Evolutionary conservation across 1,140 invertebrate genomes (phyloP).

Genomic region (Trinorchestia longiramus): DNA sequence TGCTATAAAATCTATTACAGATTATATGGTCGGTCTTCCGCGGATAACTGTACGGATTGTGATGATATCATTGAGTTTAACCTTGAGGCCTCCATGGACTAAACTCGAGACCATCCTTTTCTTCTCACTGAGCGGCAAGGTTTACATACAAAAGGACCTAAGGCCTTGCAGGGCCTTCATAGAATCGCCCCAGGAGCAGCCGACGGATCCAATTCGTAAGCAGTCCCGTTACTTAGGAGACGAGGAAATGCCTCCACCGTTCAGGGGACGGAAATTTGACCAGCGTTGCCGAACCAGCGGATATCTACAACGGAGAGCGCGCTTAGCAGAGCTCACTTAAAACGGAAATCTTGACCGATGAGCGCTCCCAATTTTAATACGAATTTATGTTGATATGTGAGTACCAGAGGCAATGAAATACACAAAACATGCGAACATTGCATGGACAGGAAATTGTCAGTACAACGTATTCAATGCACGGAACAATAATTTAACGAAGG

Average conservation of each 20-base stretch:
- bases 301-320: neutral
- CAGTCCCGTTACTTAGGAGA: neutral
- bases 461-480: neutral
- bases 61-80: neutral
- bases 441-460: neutral
- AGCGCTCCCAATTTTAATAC: neutral
- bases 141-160: neutral
- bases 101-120: neutral
- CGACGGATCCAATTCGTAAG: neutral
- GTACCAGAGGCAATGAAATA: too few species aligned
- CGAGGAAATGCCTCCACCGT: neutral
- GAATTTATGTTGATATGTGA: neutral
- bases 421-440: too few species aligned
- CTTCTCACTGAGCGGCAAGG: neutral
- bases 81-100: neutral
- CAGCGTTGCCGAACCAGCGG: neutral
- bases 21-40: neutral
- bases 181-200: neutral
- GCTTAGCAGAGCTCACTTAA: neutral
- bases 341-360: neutral
- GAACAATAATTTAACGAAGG: neutral
- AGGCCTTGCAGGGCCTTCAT: neutral
- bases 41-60: neutral
- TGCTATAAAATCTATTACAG: neutral
- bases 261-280: neutral